Evolutionary conservation across 1,140 invertebrate species (phyloP), one percentile per base, ranked within the genome.

Genomic region (Orius insidiosus): DNA sequence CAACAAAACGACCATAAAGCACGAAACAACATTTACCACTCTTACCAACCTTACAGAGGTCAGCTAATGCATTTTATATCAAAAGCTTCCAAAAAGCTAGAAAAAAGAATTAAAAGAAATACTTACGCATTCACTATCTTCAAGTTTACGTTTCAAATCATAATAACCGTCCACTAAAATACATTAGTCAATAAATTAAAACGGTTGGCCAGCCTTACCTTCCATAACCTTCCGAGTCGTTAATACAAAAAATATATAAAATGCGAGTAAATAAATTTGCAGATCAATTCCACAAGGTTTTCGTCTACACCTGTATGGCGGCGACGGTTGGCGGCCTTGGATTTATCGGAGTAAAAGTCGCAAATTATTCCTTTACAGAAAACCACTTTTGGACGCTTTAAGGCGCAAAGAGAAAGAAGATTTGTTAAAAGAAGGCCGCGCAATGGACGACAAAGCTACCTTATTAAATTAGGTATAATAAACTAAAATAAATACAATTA

Each of bases 351-450:
- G 52, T 50, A n/a, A 16, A 46, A n/a, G n/a, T 40, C 1, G 56
- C 43, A 2, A 3, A 56, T 32, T 63, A 58, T 45, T 53, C 14
- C 19, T 45, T 3, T 42, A 58, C 16, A 5, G 61, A n/a, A 54
- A 51, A 42, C 63, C 63, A 1, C 0, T 36, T 1, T 16, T 38
- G 1, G 46, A 33, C 37, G 46, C 38, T 13, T 48, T 19, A 3
- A 53, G 34, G 24, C 36, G 30, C 6, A 11, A 52, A 35, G 5
- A 18, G 1, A 8, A 57, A 18, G 39, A 55, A 40, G 54, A 58
- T 34, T 44, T 63, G 1, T 38, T 64, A 15, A 19, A 38, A 14
- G 61, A 62, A 54, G 62, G 60, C 15, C 1, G 45, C 15, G 10
- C 16, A 1, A 15, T 13, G 3, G 37, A 30, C 14, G 45, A 46